Evolutionary conservation across 2,797 vertebrate genomes (phyloP).

Genomic region (Parauchenoglanis ngamensis): DNA sequence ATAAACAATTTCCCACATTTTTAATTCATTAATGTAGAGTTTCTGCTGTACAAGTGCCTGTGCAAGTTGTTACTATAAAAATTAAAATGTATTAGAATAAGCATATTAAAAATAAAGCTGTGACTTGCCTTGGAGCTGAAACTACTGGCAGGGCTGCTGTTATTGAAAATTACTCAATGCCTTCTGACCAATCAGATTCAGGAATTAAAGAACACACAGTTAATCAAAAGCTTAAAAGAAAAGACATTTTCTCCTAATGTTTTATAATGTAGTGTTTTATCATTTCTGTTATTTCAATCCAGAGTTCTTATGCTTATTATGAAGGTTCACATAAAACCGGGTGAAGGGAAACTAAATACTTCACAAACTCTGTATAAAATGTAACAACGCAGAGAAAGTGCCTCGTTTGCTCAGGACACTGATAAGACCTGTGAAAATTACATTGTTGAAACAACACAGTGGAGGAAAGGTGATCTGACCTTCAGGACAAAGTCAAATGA

Average conservation of each 20-base stretch:
- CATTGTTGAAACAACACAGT: neutral
- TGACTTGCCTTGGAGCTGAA: neutral
- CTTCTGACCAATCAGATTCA: neutral
- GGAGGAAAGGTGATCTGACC: neutral
- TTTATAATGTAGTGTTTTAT: neutral
- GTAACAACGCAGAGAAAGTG: neutral
- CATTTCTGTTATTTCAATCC: neutral
- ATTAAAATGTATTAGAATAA: neutral
- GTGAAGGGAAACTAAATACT: neutral
- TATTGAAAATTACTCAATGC: neutral
- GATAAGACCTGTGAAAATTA: neutral
- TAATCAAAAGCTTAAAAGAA: neutral
- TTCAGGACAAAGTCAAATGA: constrained; percentile 22
- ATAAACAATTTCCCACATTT: neutral
- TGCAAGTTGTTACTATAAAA: neutral
- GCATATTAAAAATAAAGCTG: neutral
- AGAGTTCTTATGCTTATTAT: neutral
- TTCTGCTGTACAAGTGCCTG: neutral
- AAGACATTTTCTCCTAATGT: neutral
- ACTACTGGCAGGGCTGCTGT: neutral
- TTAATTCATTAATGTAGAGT: neutral
- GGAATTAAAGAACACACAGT: neutral
- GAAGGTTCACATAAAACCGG: neutral
- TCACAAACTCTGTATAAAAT: neutral
- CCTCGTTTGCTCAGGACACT: neutral